These are phyloP conservation scores for Chromobotia macracanthus DNA, from an alignment of 2,797 vertebrate species.

Conservation along the genomic window DNA sequence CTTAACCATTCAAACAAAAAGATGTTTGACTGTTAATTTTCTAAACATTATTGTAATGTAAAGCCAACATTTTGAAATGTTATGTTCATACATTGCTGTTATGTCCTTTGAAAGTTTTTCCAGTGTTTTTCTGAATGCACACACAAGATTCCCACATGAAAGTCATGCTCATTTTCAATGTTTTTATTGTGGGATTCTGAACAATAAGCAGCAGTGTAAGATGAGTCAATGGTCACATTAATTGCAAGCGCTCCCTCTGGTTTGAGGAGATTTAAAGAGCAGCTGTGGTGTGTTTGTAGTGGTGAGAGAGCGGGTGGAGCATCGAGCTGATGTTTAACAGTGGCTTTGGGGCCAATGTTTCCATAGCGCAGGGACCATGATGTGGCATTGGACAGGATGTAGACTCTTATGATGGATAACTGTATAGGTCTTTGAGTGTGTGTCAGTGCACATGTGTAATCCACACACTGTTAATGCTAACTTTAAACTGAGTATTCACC, in stretches of 20 bases:
- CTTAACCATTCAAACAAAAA: background rate
- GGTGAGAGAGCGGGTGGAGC: conserved; percentile 73
- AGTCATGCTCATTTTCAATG: too few relatives aligned
- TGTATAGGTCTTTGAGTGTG: conserved; percentile 68
- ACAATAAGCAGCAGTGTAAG: background rate
- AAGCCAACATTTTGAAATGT: too few relatives aligned
- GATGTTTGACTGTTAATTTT: too few relatives aligned
- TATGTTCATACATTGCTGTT: too few relatives aligned
- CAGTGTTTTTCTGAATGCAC: too few relatives aligned
- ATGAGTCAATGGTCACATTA: background rate
- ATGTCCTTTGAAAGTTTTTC: too few relatives aligned
- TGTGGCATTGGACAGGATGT: conserved; percentile 80
- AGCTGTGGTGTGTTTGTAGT: conserved; percentile 81
- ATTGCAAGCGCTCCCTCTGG: conserved; percentile 5
- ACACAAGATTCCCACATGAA: background rate
- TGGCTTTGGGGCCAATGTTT: conserved; percentile 75
- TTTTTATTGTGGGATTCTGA: background rate
- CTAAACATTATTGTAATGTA: too few relatives aligned
- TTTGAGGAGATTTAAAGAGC: conserved; percentile 58
- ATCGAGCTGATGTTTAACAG: conserved; percentile 75
- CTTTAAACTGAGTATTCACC: too few relatives aligned
- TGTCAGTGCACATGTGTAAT: conserved; percentile 64
- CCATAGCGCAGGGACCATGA: conserved; percentile 73
- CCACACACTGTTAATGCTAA: background rate
- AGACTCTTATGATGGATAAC: conserved; percentile 76